Evolutionary conservation across 1,140 invertebrate species (phyloP), one percentile per base, ranked within the genome.

Genomic region (Drosophila pachea): DNA sequence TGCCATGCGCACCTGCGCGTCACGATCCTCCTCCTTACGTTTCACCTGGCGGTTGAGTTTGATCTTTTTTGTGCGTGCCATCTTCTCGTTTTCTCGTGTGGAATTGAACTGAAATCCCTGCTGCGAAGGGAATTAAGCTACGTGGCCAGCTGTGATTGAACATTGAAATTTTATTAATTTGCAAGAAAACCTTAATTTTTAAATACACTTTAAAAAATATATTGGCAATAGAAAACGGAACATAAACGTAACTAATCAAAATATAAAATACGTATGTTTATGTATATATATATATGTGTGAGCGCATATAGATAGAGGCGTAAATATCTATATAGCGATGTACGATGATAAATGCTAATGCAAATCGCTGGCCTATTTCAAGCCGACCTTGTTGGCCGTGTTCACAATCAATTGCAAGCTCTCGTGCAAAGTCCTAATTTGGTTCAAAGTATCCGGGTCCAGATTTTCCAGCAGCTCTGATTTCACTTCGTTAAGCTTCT

Each of bases 401-500:
- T 73, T 76, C 38, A 89, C 73, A 35, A 89, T 87, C 49, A 87
- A 54, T 61, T 88, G 68, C 63, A 89, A 53, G 54, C 88, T 89
- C 31, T 72, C 72, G 42, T 89, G 78, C 60, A 89, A 58, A 7
- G 83, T 84, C 68, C 56, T 78, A 29, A 89, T 82, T 70, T 89
- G 87, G 38, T 73, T 71, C 2, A 88, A 49, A 4, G 88, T 89
- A 29, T 81, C 71, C 22, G 56, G 53, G 48, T 89, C 88, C 8
- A 89, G 67, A 9, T 68, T 67, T 4, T 88, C 71, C 4, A 89
- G 40, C 4, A 89, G 66, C 63, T 89, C 81, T 9, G 73, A 33
- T 29, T 88, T 69, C 0, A 89, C 32, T 40, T 83, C 76, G 5
- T 22, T 54, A 5, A 89, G 54, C 50, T 77, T 79, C 50, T 79